Percentiles rank a stretch among this genome's conserved stretches.
These are phyloP conservation scores for Rugalucina vietnamica DNA, from an alignment of 2,888 invertebrate genomes.

Conservation along the genomic window DNA sequence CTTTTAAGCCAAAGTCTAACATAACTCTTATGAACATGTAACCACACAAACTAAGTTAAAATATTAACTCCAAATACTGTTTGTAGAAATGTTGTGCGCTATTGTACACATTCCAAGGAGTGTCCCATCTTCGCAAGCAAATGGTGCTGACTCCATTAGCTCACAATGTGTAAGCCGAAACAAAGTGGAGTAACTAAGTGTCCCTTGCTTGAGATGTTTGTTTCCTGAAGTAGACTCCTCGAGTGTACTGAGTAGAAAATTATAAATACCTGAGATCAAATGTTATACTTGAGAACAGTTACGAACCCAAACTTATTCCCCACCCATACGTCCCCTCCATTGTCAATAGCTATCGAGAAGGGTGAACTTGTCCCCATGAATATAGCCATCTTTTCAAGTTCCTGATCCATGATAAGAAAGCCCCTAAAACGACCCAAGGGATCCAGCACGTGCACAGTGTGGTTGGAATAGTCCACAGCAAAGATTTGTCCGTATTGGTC, in stretches of 20 bases:
- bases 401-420: slow-evolving; percentile 62
- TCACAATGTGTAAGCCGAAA: background rate
- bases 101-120: no score
- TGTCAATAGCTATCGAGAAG: slow-evolving; percentile 58
- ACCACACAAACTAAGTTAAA: no score
- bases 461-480: slow-evolving; percentile 68
- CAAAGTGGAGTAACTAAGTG: background rate
- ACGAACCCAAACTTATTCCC: slow-evolving; percentile 63
- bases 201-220: background rate
- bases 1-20: no score
- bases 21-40: no score
- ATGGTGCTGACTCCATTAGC: background rate
- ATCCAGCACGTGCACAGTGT: slow-evolving; percentile 62
- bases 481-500: slow-evolving; percentile 70
- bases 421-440: slow-evolving; percentile 60
- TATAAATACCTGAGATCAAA: background rate
- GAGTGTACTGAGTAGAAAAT: background rate
- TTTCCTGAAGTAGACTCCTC: background rate
- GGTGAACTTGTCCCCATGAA: slow-evolving; percentile 65
- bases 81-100: no score
- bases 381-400: slow-evolving; percentile 60
- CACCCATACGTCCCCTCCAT: slow-evolving; percentile 57
- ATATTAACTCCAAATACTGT: no score
- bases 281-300: slow-evolving; percentile 54
- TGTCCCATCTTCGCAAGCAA: no score